phyloP scores from a whole-genome alignment of 2,113 vertebrate species.

The Passerina amoena region DNA sequence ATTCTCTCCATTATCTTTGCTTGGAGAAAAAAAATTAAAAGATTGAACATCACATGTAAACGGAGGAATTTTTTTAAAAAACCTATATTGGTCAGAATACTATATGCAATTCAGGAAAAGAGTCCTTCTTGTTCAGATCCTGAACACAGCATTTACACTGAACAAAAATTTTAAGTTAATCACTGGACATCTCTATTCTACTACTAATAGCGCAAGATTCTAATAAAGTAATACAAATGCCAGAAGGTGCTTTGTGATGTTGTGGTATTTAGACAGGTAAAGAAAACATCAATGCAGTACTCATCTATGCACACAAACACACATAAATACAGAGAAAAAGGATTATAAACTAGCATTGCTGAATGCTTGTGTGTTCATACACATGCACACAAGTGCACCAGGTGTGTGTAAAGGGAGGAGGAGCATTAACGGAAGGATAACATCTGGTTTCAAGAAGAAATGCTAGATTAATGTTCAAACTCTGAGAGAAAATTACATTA shows the following conservation, averaged over 20 bases:
- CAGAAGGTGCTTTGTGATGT: neutral
- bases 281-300: neutral
- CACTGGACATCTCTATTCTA: neutral
- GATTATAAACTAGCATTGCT: neutral
- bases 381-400: neutral
- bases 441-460: neutral
- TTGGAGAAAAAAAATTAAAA: neutral
- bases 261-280: neutral
- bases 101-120: neutral
- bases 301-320: neutral
- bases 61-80: neutral
- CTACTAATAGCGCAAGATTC: neutral
- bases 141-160: neutral
- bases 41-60: neutral
- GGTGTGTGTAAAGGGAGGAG: neutral
- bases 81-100: neutral
- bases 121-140: neutral
- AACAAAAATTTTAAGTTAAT: neutral
- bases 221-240: neutral
- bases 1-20: neutral
- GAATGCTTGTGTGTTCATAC: fast-evolving
- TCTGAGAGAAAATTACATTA: neutral
- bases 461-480: neutral
- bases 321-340: neutral
- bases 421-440: neutral